phyloP scores from a whole-genome alignment of 2,113 vertebrate genomes.

The Dissostichus mawsoni region DNA sequence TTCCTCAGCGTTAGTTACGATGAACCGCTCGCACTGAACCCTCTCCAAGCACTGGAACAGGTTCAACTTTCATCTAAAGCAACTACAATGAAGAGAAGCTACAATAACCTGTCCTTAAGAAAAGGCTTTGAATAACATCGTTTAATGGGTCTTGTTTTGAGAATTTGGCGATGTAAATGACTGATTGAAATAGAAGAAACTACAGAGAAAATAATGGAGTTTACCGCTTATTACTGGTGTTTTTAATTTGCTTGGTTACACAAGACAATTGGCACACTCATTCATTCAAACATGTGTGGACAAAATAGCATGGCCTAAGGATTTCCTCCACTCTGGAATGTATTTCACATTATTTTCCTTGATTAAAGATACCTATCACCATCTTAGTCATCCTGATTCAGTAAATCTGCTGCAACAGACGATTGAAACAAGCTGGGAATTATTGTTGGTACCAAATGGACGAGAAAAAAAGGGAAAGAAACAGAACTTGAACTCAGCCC shows the following conservation, averaged over 20 bases:
- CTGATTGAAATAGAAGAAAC: slow-evolving; percentile 2
- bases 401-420: slow-evolving; percentile 37
- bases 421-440: slow-evolving; percentile 44
- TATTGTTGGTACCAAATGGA: slow-evolving; percentile 43
- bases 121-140: not conserved
- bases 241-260: slow-evolving; percentile 14
- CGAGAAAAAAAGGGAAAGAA: slow-evolving; percentile 8
- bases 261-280: not conserved
- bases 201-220: not conserved
- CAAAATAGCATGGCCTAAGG: slow-evolving; percentile 15
- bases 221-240: not conserved
- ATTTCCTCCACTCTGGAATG: slow-evolving; percentile 29
- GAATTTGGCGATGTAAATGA: not conserved
- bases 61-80: slow-evolving; percentile 20
- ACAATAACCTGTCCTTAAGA: not conserved
- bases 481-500: slow-evolving; percentile 54
- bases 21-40: slow-evolving; percentile 40
- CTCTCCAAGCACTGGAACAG: slow-evolving; percentile 21
- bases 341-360: slow-evolving; percentile 38
- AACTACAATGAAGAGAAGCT: not conserved
- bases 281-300: not conserved
- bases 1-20: slow-evolving; percentile 55
- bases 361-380: slow-evolving; percentile 66
- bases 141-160: slow-evolving; percentile 9
- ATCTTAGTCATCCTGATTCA: slow-evolving; percentile 27